These are phyloP conservation scores for Dryas iulia DNA, from an alignment of 1,140 invertebrate genomes.

Conservation along the genomic window DNA sequence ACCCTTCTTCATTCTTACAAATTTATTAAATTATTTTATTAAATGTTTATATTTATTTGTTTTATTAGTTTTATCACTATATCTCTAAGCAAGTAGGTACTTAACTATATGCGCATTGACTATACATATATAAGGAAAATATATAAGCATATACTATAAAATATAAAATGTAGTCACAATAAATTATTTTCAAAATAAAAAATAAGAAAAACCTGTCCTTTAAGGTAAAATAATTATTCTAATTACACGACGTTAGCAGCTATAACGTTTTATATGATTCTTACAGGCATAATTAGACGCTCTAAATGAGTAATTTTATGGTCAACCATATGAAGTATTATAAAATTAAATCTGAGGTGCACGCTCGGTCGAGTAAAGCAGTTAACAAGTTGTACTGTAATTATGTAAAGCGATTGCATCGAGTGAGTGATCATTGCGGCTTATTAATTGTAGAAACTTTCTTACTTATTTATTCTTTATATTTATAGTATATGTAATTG, in stretches of 20 bases:
- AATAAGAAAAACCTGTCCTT: background rate
- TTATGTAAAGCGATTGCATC: slow-evolving; percentile 3
- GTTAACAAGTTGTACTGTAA: background rate
- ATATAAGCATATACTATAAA: no score
- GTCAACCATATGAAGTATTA: background rate
- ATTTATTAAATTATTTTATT: no score
- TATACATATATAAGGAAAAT: no score
- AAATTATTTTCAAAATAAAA: background rate
- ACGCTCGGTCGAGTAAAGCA: background rate
- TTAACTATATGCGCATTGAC: no score
- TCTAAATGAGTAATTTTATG: background rate
- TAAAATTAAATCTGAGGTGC: background rate
- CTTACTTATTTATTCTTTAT: no score
- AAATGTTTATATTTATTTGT: no score
- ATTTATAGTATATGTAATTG: no score
- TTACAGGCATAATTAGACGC: background rate
- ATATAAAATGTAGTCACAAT: no score
- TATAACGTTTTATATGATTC: background rate
- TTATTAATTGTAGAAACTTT: slow-evolving; percentile 3
- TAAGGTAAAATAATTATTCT: background rate
- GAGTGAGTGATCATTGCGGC: slow-evolving; percentile 12
- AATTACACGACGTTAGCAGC: background rate
- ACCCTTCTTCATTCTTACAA: no score
- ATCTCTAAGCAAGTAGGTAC: no score
- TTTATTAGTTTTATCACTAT: no score